Percentiles rank a stretch among this genome's conserved stretches.
Evolutionary conservation across 2,797 vertebrate species (phyloP).

Genomic region (Philypnodon macrostomus): DNA sequence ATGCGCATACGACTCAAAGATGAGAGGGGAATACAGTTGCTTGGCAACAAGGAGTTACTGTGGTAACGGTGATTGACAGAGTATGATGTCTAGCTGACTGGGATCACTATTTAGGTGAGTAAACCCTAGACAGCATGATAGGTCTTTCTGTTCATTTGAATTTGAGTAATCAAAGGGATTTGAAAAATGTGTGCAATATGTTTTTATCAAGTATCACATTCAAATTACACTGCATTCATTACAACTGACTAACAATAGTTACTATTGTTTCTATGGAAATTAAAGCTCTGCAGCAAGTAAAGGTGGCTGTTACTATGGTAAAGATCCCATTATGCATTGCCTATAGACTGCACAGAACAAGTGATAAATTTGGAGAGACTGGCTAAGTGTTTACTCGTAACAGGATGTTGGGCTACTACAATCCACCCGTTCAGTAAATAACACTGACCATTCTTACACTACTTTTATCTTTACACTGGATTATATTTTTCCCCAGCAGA

Average conservation of each 20-base stretch:
- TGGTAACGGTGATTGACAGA: slow-evolving; percentile 44
- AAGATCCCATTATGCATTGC: slow-evolving; percentile 61
- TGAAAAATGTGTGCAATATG: too few species aligned
- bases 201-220: too few species aligned
- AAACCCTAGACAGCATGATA: too few species aligned
- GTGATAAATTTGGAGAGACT: slow-evolving; percentile 19
- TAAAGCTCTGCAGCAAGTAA: slow-evolving; percentile 40
- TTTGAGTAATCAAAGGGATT: too few species aligned
- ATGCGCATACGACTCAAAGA: slow-evolving; percentile 44
- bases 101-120: not conserved
- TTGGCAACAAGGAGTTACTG: slow-evolving; percentile 60
- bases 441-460: not conserved
- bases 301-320: slow-evolving; percentile 68
- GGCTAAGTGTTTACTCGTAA: slow-evolving; percentile 36
- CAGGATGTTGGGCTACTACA: slow-evolving; percentile 38
- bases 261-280: slow-evolving; percentile 71
- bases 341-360: slow-evolving; percentile 54
- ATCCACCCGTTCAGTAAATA: not conserved
- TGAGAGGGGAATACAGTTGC: slow-evolving; percentile 48
- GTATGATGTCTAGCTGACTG: slow-evolving; percentile 13
- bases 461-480: too few species aligned
- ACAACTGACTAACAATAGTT: slow-evolving; percentile 29
- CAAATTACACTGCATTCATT: slow-evolving; percentile 6
- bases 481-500: too few species aligned
- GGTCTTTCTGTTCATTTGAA: too few species aligned